phyloP scores from a whole-genome alignment of 2,113 vertebrate genomes.

The Chionis minor region DNA sequence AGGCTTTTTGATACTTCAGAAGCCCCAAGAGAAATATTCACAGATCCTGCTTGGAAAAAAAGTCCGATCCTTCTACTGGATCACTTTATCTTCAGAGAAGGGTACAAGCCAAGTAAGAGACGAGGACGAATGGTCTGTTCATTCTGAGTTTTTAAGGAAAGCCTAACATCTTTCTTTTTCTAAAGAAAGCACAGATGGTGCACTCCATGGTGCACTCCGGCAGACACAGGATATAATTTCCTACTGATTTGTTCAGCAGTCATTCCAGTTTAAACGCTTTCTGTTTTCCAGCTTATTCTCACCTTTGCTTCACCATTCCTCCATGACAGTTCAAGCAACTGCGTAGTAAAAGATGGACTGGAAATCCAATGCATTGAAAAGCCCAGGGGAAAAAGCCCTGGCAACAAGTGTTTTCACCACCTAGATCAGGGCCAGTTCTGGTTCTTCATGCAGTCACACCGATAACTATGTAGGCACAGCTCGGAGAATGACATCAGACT shows the following conservation, averaged over 20 bases:
- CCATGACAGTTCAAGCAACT: not conserved
- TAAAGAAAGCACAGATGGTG: constrained; percentile 4
- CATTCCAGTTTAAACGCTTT: not conserved
- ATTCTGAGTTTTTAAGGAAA: not conserved
- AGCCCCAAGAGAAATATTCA: not conserved
- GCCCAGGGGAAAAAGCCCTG: not conserved
- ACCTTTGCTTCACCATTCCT: not conserved
- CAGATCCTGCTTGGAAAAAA: not conserved
- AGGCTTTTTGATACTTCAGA: not conserved
- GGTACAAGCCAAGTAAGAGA: not conserved
- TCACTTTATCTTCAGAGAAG: not conserved
- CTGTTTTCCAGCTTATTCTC: constrained; percentile 28
- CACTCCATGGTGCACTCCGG: not conserved
- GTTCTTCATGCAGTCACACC: not conserved
- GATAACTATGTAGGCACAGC: not conserved
- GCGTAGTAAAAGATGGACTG: not conserved
- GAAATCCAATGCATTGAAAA: not conserved
- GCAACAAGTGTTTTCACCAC: not conserved
- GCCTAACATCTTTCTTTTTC: not conserved
- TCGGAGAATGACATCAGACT: not conserved
- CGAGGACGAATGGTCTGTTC: not conserved
- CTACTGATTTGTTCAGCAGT: constrained; percentile 29
- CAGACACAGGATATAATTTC: constrained; percentile 25
- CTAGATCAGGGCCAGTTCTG: not conserved
- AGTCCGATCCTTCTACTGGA: not conserved